Evolutionary conservation across 2,888 invertebrate species (phyloP), one percentile per base, ranked within the genome.

Genomic region (Diplazon laetatorius): DNA sequence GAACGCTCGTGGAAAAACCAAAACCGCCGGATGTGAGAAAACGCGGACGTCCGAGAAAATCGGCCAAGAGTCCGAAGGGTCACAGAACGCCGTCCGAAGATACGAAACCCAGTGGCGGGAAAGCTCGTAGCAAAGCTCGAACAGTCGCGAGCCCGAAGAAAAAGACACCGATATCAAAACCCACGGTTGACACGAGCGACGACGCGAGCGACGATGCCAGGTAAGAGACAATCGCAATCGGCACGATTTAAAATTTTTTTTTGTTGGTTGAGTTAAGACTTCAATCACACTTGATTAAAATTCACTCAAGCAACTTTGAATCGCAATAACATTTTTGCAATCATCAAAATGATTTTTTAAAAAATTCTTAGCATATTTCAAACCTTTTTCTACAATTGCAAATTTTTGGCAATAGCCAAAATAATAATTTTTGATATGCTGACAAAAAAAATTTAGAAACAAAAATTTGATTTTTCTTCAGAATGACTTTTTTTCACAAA

Each of bases 11-110:
- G n/a, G 87, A 89, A 16, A 87, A 89, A 74, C 86, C 89, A 79
- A 93, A 93, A 85, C 87, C 86, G 10, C 85, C 85, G 37, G 89
- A 91, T 69, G 85, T 82, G 0, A 85, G 86, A 46, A 89, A 89
- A 82, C 93, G 93, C 18, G 93, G 93, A 0, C 91, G 93, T 59
- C 93, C 93, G 6, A 92, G 92, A 1, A 93, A 93, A 83, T 86
- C 89, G 16, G 91, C 92, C 0, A 89, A 89, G 69, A 88, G 88
- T 46, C 89, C 89, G 0, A 89, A 89, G 65, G 81, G 75, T 8
- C 82, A 84, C 20, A 81, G 86, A 18, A 82, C 86, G 14, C 74
- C 86, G 3, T 83, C 86, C 0, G 88, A 88, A 22, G 74, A 20
- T 20, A 10, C 80, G 39, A 88, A 90, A 68, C n/a, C n/a, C n/a